These are phyloP conservation scores for Lordiphosa stackelbergi DNA, from an alignment of 1,140 invertebrate species.

Conservation along the genomic window DNA sequence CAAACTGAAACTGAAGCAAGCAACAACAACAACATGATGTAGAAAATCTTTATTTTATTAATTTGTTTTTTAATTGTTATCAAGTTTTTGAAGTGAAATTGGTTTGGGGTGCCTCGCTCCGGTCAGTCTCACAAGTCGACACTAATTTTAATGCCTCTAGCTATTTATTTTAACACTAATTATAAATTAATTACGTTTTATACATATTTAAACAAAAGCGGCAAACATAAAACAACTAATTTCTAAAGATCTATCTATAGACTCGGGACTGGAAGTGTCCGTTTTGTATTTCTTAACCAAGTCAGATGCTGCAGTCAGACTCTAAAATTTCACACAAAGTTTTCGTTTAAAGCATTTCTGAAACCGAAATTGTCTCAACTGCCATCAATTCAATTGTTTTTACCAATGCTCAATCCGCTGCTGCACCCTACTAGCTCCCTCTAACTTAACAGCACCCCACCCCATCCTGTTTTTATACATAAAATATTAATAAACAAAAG, in stretches of 20 bases:
- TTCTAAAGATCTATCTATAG: slow-evolving; percentile 61
- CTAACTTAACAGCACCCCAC: slow-evolving; percentile 32
- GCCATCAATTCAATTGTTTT: slow-evolving; percentile 44
- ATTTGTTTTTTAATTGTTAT: slow-evolving; percentile 74
- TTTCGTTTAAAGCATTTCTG: slow-evolving; percentile 37
- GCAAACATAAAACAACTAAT: slow-evolving; percentile 62
- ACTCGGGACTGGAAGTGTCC: slow-evolving; percentile 38
- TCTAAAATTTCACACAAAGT: slow-evolving; percentile 42
- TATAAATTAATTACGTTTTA: slow-evolving; percentile 72
- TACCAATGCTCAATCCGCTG: slow-evolving; percentile 43
- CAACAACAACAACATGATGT: slow-evolving; percentile 45
- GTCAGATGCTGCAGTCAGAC: slow-evolving; percentile 53
- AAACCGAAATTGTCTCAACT: slow-evolving; percentile 28
- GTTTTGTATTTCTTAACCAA: slow-evolving; percentile 31
- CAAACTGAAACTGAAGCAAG: slow-evolving; percentile 8
- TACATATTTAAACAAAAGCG: slow-evolving; percentile 57
- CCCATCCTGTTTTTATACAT: slow-evolving; percentile 27
- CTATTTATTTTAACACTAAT: slow-evolving; percentile 74
- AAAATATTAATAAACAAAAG: slow-evolving; percentile 2
- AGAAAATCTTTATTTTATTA: slow-evolving; percentile 68
- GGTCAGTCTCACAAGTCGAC: slow-evolving; percentile 54
- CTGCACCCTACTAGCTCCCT: slow-evolving; percentile 23
- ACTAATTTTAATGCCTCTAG: slow-evolving; percentile 74
- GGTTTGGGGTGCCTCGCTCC: slow-evolving; percentile 12
- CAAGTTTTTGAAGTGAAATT: slow-evolving; percentile 61